Evolutionary conservation across 2,113 vertebrate genomes (phyloP).

Genomic region (Cynopterus brachyotis): DNA sequence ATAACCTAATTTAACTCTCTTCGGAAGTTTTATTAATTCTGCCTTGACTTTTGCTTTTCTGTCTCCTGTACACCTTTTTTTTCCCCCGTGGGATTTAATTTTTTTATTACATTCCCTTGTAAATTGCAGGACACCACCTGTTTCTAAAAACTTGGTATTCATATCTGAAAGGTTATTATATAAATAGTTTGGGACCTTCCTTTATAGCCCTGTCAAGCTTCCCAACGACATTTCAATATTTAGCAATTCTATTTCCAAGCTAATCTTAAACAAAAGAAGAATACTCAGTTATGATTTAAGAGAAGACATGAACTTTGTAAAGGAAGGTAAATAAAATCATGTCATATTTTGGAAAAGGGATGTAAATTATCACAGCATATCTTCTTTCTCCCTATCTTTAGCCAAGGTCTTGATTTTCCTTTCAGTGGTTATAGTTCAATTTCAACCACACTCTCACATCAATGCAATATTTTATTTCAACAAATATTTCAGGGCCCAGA

Average conservation of each 20-base stretch:
- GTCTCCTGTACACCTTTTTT: constrained; percentile 24
- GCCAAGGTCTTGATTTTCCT: background rate
- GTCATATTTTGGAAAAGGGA: background rate
- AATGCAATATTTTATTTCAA: background rate
- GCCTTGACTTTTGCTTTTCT: constrained; percentile 36
- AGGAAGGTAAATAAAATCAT: background rate
- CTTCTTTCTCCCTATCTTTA: background rate
- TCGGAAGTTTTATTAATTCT: background rate
- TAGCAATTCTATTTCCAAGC: background rate
- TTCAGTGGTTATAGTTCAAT: background rate
- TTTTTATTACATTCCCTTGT: constrained; percentile 49
- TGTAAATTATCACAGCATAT: background rate
- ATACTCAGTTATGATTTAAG: background rate
- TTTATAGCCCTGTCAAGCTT: constrained; percentile 46
- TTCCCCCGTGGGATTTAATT: background rate
- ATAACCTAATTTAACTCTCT: background rate
- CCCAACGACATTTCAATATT: constrained; percentile 42
- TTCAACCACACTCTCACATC: background rate
- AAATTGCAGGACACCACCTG: background rate
- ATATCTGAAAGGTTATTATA: constrained; percentile 32
- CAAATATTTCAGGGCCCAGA: background rate
- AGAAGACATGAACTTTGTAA: background rate
- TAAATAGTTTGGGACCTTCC: constrained; percentile 53
- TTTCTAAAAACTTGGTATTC: constrained; percentile 61
- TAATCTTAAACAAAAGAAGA: constrained; percentile 43